These are phyloP conservation scores for Bujurquina vittata DNA, from an alignment of 2,113 vertebrate species.

Conservation along the genomic window DNA sequence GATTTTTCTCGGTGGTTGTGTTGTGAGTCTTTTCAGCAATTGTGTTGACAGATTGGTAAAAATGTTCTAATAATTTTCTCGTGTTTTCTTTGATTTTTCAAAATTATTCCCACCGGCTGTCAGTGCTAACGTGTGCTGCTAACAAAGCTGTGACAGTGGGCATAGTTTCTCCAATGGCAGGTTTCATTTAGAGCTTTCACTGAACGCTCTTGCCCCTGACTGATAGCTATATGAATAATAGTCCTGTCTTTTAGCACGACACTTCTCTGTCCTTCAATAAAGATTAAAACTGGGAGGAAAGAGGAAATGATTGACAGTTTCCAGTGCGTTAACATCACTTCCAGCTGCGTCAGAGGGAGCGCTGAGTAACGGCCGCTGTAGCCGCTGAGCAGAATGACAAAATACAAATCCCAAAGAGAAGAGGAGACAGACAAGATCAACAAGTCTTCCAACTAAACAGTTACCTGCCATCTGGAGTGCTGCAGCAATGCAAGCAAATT, in stretches of 20 bases:
- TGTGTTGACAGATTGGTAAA: too few species aligned
- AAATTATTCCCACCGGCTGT: neutral
- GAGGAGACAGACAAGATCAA: neutral
- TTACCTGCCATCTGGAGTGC: neutral
- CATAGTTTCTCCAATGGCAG: neutral
- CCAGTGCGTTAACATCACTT: neutral
- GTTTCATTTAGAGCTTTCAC: neutral
- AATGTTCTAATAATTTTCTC: too few species aligned
- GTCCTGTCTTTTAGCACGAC: neutral
- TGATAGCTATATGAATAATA: conserved; percentile 1
- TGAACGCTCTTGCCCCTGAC: neutral
- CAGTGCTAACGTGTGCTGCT: neutral
- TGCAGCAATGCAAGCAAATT: too few species aligned
- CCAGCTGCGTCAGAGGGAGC: neutral
- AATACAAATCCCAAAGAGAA: neutral
- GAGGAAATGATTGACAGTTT: neutral
- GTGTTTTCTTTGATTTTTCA: too few species aligned
- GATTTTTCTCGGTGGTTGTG: too few species aligned
- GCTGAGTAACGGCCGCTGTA: neutral
- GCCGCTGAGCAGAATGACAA: neutral
- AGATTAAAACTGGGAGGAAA: neutral
- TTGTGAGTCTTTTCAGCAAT: too few species aligned
- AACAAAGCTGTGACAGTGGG: neutral
- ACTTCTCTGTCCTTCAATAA: neutral
- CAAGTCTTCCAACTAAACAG: neutral